Conservation (phyloP, 2,113 vertebrate species). For the Hippopotamus amphibius region DNA sequence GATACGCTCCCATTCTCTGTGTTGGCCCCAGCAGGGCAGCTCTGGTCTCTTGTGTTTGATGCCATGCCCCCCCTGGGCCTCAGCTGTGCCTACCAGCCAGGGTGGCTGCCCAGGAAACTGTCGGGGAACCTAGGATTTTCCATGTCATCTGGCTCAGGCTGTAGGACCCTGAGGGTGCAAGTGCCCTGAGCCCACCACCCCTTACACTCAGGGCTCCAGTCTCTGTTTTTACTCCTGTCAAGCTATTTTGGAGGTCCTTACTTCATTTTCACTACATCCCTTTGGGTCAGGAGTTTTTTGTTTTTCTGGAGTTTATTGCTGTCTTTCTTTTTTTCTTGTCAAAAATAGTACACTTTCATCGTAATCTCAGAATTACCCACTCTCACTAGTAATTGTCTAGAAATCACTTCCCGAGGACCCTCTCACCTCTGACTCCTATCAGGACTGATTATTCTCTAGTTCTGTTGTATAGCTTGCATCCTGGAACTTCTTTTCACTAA, state of each 20-base stretch:
- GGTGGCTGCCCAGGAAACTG: background rate
- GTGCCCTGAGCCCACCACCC: background rate
- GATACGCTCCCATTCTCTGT: background rate
- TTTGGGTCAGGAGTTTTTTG: background rate
- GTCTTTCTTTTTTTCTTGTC: background rate
- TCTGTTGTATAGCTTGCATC: background rate
- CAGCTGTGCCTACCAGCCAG: background rate
- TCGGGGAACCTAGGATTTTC: background rate
- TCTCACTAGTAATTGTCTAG: background rate
- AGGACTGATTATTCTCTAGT: background rate
- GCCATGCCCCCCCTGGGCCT: background rate
- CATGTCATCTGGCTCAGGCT: background rate
- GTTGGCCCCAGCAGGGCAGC: accelerated
- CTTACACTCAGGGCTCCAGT: background rate
- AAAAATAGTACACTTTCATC: background rate
- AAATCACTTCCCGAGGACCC: background rate
- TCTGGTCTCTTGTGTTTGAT: background rate
- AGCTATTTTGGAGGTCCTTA: background rate
- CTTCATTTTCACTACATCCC: background rate
- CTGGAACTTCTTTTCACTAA: background rate
- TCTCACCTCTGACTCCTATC: background rate
- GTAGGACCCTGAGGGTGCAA: background rate
- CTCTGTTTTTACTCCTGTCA: background rate
- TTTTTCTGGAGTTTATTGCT: background rate
- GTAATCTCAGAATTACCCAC: background rate